phyloP scores from a whole-genome alignment of 2,113 vertebrate species.

The Apistogramma diplotaenia region DNA sequence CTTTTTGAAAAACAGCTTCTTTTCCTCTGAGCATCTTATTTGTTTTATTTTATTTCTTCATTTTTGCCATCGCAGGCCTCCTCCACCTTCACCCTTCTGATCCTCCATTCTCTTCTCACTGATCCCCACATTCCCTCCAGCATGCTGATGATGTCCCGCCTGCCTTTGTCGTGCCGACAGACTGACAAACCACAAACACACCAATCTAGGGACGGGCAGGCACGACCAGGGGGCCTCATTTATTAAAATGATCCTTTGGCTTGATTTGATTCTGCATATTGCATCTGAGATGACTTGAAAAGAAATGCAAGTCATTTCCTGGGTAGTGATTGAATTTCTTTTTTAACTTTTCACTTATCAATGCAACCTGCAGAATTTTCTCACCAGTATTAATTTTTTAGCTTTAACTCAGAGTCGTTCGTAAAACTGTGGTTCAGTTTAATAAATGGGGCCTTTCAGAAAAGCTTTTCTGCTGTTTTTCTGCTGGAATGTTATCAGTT shows the following conservation, averaged over 20 bases:
- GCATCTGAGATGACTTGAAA: not conserved
- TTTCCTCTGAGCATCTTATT: not conserved
- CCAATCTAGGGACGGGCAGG: not conserved
- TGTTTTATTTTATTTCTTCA: not conserved
- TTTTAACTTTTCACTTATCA: not conserved
- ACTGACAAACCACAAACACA: not conserved
- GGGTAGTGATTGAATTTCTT: not conserved
- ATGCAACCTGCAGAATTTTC: not conserved
- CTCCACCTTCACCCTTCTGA: not conserved
- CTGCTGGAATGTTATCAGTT: slow-evolving; percentile 51
- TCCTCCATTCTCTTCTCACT: not conserved
- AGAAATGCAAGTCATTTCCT: slow-evolving; percentile 16
- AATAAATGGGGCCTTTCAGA: slow-evolving; percentile 26
- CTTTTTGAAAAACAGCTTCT: not conserved
- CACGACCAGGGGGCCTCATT: slow-evolving; percentile 17
- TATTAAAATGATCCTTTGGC: slow-evolving; percentile 19
- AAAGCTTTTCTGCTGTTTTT: not conserved
- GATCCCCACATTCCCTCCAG: not conserved
- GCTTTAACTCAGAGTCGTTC: not conserved
- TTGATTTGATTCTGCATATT: not conserved
- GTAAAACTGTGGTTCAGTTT: not conserved
- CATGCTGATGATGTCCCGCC: not conserved
- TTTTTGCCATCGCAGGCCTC: not conserved
- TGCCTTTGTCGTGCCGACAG: not conserved
- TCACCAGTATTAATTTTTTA: not conserved